Evolutionary conservation across 1,140 invertebrate genomes (phyloP), one percentile per base, ranked within the genome.

Genomic region (Parapsyche elsis): DNA sequence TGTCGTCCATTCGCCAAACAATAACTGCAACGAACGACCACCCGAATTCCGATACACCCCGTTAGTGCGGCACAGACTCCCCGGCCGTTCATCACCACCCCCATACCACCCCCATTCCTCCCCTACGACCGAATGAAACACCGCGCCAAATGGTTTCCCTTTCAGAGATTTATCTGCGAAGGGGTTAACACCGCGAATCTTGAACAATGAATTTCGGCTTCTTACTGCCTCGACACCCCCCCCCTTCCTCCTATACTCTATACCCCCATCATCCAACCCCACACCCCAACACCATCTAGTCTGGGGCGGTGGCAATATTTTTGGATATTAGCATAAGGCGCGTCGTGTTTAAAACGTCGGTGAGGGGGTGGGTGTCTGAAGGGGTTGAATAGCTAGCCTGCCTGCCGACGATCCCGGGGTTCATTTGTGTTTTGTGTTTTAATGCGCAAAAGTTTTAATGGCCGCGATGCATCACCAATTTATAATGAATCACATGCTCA

Each of bases 141-240:
- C 75, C 75, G 75, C 80, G 80, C 80, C 80, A 81, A 81, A 81
- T 81, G 80, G 80, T 81, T 81, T 81, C 80, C 80, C 76, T 78
- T 78, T 74, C 71, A 78, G 74, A 81, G 80, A 81, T 81, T 81
- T 81, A 81, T 81, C 80, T 81, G 45, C 76, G 61, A 74, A 74
- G 78, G 80, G 80, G 80, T 81, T 78, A 81, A 78, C 80, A 81
- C 78, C 80, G 71, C 76, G 80, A 81, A 81, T 81, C 80, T 81
- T 81, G 80, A 81, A 81, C 80, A 81, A 81, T 81, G 80, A 81
- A 81, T 81, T 81, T 74, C 71, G 70, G 53, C 76, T 74, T 53
- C 80, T 59, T 77, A 77, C 53, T n/a, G 59, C 30, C 67, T 49
- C 46, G 53, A 30, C 21, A 24, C 19, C 46, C 16, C 53, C 38